Evolutionary conservation across 2,113 vertebrate species (phyloP).

Genomic region (Onychostruthus taczanowskii): DNA sequence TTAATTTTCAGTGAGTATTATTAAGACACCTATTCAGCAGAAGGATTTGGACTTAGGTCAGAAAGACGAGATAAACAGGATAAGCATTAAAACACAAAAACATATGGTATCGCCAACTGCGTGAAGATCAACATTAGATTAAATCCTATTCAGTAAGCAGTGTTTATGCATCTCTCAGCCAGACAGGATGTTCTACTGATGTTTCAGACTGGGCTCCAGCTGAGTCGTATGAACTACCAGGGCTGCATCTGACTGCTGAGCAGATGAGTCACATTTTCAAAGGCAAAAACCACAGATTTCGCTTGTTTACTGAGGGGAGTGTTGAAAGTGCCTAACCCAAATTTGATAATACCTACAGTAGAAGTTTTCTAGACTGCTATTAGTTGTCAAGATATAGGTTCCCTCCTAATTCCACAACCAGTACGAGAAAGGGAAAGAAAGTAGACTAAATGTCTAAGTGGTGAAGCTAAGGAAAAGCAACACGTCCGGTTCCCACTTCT

Average conservation of each 20-base stretch:
- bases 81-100: slow-evolving; percentile 39
- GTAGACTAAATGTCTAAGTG: background rate
- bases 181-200: slow-evolving; percentile 54
- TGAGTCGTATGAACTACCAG: background rate
- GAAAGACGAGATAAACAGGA: slow-evolving; percentile 57
- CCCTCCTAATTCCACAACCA: background rate
- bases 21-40: slow-evolving; percentile 28
- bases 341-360: background rate
- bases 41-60: slow-evolving; percentile 31
- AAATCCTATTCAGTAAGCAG: slow-evolving; percentile 26
- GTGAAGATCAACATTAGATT: slow-evolving; percentile 35
- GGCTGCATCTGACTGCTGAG: background rate
- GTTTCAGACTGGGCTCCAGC: slow-evolving; percentile 38
- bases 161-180: slow-evolving; percentile 49
- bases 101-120: background rate
- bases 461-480: background rate
- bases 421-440: background rate
- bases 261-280: background rate
- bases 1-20: slow-evolving; percentile 24
- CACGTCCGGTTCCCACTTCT: background rate
- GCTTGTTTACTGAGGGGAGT: background rate
- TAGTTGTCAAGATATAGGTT: background rate
- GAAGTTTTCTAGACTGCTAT: background rate
- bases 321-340: background rate
- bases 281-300: background rate